Evolutionary conservation across 2,113 vertebrate species (phyloP).

Genomic region (Brachionichthys hirsutus): DNA sequence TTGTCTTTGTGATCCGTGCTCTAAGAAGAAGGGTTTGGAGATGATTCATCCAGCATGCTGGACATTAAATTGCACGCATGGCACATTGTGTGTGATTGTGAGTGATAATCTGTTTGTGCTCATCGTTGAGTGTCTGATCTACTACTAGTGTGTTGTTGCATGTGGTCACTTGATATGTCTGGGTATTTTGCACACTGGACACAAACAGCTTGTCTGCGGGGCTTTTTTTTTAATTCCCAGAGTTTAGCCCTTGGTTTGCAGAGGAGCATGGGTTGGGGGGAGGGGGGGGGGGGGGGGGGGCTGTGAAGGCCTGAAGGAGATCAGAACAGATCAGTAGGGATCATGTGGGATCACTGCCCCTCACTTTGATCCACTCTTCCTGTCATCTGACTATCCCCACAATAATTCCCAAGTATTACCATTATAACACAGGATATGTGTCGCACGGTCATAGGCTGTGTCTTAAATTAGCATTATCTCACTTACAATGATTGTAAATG

Average conservation of each 20-base stretch:
- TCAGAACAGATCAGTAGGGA: constrained; percentile 52
- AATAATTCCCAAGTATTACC: constrained; percentile 32
- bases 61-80: too few species aligned
- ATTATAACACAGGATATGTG: constrained; percentile 19
- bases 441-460: neutral
- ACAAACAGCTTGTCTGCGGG: constrained; percentile 9
- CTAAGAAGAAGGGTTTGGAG: neutral
- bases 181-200: too few species aligned
- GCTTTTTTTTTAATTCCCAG: constrained; percentile 36
- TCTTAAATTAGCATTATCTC: constrained; percentile 10
- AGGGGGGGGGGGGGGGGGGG: too few species aligned
- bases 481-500: constrained; percentile 13
- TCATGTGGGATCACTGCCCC: constrained; percentile 45
- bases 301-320: constrained; percentile 35
- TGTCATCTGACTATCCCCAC: constrained; percentile 29
- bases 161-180: constrained; percentile 8
- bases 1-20: neutral
- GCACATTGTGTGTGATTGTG: neutral
- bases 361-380: constrained; percentile 56
- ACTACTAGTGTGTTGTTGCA: neutral
- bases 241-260: constrained; percentile 41
- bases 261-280: constrained; percentile 21
- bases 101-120: neutral
- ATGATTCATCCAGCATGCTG: neutral
- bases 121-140: too few species aligned